These are phyloP conservation scores for Grantiella picta DNA, from an alignment of 2,113 vertebrate genomes.

Conservation along the genomic window DNA sequence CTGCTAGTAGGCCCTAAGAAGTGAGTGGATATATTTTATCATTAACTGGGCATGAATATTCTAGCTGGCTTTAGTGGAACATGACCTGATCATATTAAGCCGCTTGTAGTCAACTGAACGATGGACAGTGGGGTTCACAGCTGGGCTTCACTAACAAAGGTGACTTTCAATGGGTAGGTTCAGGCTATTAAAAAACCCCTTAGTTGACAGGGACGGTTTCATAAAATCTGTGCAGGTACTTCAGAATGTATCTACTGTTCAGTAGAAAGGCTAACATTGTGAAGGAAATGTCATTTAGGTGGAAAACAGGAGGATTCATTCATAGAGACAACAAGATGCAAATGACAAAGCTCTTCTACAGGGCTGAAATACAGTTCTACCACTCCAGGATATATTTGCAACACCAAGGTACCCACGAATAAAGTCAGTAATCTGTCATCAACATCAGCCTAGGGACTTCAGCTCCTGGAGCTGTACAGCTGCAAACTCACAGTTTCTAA, in stretches of 20 bases:
- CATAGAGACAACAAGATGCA: background rate
- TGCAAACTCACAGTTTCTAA: background rate
- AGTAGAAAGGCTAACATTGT: background rate
- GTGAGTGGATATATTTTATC: background rate
- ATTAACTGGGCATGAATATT: background rate
- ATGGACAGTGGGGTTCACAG: background rate
- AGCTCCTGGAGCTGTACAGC: background rate
- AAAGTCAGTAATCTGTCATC: background rate
- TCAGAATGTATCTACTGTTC: background rate
- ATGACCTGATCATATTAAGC: background rate
- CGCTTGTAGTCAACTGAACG: background rate
- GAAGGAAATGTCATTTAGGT: background rate
- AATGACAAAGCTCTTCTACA: background rate
- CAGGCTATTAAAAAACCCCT: background rate
- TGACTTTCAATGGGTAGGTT: background rate
- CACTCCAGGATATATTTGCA: background rate
- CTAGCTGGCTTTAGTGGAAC: background rate
- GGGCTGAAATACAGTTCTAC: background rate
- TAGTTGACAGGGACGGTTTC: background rate
- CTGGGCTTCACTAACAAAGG: background rate
- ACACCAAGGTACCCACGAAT: background rate
- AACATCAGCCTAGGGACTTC: fast-evolving
- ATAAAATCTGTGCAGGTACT: background rate
- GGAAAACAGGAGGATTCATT: background rate
- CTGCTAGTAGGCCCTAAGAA: slow-evolving; percentile 82